Evolutionary conservation across 2,888 invertebrate genomes (phyloP).

Genomic region (Clitarchus hookeri): DNA sequence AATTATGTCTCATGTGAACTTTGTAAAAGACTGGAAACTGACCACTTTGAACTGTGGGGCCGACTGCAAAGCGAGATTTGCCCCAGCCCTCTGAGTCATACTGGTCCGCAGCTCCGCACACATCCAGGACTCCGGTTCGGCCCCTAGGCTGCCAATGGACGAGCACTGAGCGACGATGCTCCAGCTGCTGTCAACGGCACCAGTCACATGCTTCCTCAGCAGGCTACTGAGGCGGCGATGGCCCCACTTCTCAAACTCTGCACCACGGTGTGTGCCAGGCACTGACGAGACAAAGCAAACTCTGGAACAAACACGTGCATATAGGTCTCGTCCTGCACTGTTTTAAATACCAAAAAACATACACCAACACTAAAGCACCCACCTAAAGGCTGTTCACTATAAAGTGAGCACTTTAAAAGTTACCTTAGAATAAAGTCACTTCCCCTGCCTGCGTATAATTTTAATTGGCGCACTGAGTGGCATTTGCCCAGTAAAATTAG

Average conservation of each 20-base stretch:
- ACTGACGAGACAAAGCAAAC: slow-evolving; percentile 85
- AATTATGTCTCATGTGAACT: no score
- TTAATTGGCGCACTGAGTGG: no score
- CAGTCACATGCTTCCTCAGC: slow-evolving; percentile 67
- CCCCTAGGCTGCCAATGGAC: slow-evolving; percentile 86
- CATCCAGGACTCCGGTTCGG: slow-evolving; percentile 68
- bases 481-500: no score
- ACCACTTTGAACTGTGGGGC: slow-evolving; percentile 61
- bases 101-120: slow-evolving; percentile 73
- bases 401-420: no score
- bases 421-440: no score
- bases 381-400: no score
- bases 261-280: slow-evolving; percentile 78
- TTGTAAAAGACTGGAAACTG: slow-evolving; percentile 27
- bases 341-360: no score
- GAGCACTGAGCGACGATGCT: slow-evolving; percentile 86
- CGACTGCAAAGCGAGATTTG: slow-evolving; percentile 44
- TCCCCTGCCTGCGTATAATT: no score
- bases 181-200: slow-evolving; percentile 60
- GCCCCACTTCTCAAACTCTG: slow-evolving; percentile 55
- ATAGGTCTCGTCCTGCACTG: not conserved
- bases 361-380: no score
- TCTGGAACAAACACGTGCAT: slow-evolving; percentile 55
- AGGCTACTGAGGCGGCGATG: slow-evolving; percentile 64
- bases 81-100: slow-evolving; percentile 28